These are phyloP conservation scores for Eptesicus fuscus DNA, from an alignment of 2,113 vertebrate genomes.

Conservation along the genomic window DNA sequence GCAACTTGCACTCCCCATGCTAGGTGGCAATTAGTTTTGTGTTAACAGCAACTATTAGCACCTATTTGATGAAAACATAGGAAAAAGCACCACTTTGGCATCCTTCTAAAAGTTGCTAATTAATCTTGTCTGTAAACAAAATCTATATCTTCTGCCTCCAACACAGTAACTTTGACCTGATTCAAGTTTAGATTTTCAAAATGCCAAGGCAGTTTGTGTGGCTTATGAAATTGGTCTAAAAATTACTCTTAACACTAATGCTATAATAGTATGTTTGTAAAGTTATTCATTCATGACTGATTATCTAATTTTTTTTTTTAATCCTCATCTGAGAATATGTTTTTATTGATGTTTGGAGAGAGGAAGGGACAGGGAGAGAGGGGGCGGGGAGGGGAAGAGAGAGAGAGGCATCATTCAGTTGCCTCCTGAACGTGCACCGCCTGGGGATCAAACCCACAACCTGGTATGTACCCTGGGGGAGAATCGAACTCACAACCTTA, in stretches of 20 bases:
- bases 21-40: conserved; percentile 51
- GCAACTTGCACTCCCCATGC: neutral
- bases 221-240: conserved; percentile 11
- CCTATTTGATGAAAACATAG: conserved; percentile 70
- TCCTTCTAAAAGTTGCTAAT: conserved; percentile 29
- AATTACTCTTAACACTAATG: neutral
- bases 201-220: neutral
- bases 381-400: neutral
- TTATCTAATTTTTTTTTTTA: neutral
- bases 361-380: neutral
- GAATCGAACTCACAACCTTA: neutral
- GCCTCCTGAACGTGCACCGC: neutral
- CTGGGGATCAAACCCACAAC: neutral
- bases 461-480: too few relatives aligned
- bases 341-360: neutral
- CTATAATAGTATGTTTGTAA: neutral
- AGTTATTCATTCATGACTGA: neutral
- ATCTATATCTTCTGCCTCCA: conserved; percentile 28
- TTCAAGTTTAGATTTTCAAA: neutral
- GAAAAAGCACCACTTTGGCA: conserved; percentile 46
- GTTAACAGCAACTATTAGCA: conserved; percentile 70
- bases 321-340: neutral
- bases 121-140: conserved; percentile 52
- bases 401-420: neutral
- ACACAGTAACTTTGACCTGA: neutral